Evolutionary conservation across 2,888 invertebrate species (phyloP), one percentile per base, ranked within the genome.

Genomic region (Gandaritis pyraliata): DNA sequence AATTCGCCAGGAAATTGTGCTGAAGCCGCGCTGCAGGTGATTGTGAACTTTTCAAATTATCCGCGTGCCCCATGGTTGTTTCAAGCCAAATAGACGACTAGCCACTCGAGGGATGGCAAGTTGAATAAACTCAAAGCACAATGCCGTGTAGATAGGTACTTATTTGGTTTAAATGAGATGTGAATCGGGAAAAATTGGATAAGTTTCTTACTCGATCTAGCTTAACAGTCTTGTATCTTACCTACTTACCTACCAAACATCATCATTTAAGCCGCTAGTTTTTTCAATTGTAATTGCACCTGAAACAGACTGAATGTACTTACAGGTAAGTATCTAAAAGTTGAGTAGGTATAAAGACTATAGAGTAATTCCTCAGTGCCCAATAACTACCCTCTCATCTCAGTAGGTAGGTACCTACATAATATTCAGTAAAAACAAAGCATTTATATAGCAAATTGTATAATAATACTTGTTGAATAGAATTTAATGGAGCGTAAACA

Each of bases 21-120:
- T 88, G 90, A 87, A 87, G 79, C 81, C 78, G 87, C 85, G 80
- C 79, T 81, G 81, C 85, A 88, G 90, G 90, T 90, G 88, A 90
- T 90, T 88, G 88, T 86, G 89, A 92, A 92, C 90, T 91, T 91
- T 91, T 90, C 89, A 90, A 91, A 92, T 92, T 90, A 91, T 85
- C 90, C 77, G 85, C 87, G 83, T 86, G 87, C 76, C 82, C 75
- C 73, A 82, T 71, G 85, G 81, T 82, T 85, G 86, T 90, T 90
- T 88, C 81, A 81, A 83, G 82, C 78, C 81, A 81, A 86, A 87
- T 80, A 81, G 78, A 81, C 73, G 68, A 63, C 41, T 64, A 38
- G 65, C 68, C 74, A 76, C 76, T 78, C 76, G 61, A 61, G 76
- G 75, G 76, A 76, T 70, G 71, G 72, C 70, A 74, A 78, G 82